A percentile compares a stretch with the other conserved stretches of the same genome.
These are phyloP conservation scores for Cryptocephalus primarius DNA, from an alignment of 2,888 invertebrate genomes.

Conservation along the genomic window DNA sequence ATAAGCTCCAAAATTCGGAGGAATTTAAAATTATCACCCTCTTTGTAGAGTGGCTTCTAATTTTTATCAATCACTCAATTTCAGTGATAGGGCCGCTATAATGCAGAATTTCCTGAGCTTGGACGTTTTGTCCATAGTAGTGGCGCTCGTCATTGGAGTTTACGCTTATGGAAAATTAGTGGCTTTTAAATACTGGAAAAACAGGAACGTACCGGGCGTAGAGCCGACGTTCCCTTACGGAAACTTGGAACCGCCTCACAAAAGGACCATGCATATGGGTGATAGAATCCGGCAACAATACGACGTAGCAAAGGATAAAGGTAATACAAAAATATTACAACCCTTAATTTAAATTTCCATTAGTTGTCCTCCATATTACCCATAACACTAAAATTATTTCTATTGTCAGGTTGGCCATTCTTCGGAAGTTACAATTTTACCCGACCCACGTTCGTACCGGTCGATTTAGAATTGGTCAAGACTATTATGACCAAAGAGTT, in stretches of 20 bases:
- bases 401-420: constrained; percentile 9
- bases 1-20: too few species aligned
- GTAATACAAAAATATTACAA: background rate
- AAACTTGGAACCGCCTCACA: constrained; percentile 4
- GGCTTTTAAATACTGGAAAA: constrained; percentile 9
- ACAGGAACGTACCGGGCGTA: constrained; percentile 6
- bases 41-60: too few species aligned
- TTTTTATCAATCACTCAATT: too few species aligned
- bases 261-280: constrained; percentile 1
- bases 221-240: constrained; percentile 11
- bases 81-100: too few species aligned
- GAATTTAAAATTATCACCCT: too few species aligned
- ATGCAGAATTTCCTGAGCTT: background rate
- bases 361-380: background rate
- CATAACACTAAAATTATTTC: background rate
- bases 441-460: constrained; percentile 4
- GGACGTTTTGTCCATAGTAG: constrained; percentile 3
- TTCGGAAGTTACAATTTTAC: constrained; percentile 6
- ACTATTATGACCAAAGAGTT: constrained; percentile 48
- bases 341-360: background rate
- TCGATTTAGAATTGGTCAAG: constrained; percentile 21
- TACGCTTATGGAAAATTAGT: constrained; percentile 5
- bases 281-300: constrained; percentile 6
- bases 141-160: constrained; percentile 2
- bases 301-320: constrained; percentile 8